Evolutionary conservation across 2,888 invertebrate genomes (phyloP).

Genomic region (Brachylomia viminalis): DNA sequence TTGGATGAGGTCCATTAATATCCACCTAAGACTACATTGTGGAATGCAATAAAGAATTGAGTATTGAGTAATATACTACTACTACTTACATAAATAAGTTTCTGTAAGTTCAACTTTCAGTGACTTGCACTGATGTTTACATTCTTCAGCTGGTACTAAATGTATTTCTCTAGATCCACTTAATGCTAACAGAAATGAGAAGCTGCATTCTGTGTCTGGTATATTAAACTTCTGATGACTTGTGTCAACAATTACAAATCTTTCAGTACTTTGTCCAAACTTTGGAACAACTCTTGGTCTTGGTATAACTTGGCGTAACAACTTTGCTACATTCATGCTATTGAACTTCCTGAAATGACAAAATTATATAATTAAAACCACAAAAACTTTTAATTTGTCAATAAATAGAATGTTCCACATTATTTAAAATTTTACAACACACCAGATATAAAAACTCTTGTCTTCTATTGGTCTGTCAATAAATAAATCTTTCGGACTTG

Average conservation of each 20-base stretch:
- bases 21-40: no score
- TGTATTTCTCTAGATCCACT: slow-evolving; percentile 93
- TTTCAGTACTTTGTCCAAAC: slow-evolving; percentile 94
- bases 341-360: slow-evolving; percentile 93
- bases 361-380: background rate
- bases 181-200: slow-evolving; percentile 93
- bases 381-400: background rate
- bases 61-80: no score
- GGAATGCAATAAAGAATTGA: no score
- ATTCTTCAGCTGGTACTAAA: slow-evolving; percentile 94
- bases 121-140: slow-evolving; percentile 93
- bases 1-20: background rate
- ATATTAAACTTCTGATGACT: slow-evolving; percentile 92
- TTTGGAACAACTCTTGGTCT: slow-evolving; percentile 93
- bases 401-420: background rate
- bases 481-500: slow-evolving; percentile 83
- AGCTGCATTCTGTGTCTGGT: slow-evolving; percentile 96
- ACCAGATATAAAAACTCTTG: slow-evolving; percentile 82
- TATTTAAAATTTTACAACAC: slow-evolving; percentile 25
- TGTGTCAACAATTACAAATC: slow-evolving; percentile 94
- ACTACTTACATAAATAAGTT: slow-evolving; percentile 93
- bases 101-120: slow-evolving; percentile 93
- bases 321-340: slow-evolving; percentile 93
- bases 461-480: slow-evolving; percentile 68
- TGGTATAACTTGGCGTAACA: slow-evolving; percentile 93